phyloP scores from a whole-genome alignment of 2,888 invertebrate species.

The Xestia c-nigrum region DNA sequence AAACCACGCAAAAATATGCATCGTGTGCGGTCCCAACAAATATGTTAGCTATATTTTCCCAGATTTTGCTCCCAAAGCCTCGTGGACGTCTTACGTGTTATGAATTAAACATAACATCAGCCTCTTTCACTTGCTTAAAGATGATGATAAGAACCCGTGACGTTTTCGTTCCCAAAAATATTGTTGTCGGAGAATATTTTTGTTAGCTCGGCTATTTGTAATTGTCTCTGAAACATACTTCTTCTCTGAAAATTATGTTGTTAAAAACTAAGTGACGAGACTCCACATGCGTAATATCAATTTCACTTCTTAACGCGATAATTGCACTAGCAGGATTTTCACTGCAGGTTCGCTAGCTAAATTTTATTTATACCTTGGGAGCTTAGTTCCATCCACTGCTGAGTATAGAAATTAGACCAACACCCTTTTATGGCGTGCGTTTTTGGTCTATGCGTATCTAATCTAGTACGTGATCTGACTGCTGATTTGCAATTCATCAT shows the following conservation, averaged over 20 bases:
- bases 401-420: neutral
- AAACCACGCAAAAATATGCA: slow-evolving; percentile 8
- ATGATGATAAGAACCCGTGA: neutral
- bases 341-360: neutral
- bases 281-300: neutral
- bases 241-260: too few species aligned
- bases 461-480: neutral
- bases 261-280: too few species aligned
- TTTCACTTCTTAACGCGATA: neutral
- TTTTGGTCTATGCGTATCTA: neutral
- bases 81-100: slow-evolving; percentile 25
- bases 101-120: slow-evolving; percentile 33
- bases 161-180: slow-evolving; percentile 4
- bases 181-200: neutral
- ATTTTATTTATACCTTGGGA: neutral
- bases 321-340: too few species aligned
- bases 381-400: neutral
- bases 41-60: slow-evolving; percentile 2
- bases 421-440: neutral
- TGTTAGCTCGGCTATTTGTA: too few species aligned
- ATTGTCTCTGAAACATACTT: too few species aligned
- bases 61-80: slow-evolving; percentile 7
- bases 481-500: neutral
- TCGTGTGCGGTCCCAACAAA: slow-evolving; percentile 5
- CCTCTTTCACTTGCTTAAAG: slow-evolving; percentile 13